These are phyloP conservation scores for Andrena dorsata DNA, from an alignment of 2,888 invertebrate species.

Conservation along the genomic window DNA sequence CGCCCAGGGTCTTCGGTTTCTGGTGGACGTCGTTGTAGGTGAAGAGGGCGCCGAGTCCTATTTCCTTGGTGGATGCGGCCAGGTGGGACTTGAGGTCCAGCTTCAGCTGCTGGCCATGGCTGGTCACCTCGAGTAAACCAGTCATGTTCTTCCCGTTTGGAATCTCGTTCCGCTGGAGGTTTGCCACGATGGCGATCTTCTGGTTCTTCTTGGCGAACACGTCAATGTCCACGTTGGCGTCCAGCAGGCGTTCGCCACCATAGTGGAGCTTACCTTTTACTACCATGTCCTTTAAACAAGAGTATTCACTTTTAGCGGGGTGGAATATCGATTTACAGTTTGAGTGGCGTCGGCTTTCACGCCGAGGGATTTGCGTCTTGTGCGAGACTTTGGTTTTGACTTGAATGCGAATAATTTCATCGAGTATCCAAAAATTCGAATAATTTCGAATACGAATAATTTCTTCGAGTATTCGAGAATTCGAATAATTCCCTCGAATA, in stretches of 20 bases:
- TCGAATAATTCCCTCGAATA: too few species aligned
- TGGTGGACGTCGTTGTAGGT: conserved; percentile 83
- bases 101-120: conserved; percentile 84
- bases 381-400: too few species aligned
- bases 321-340: too few species aligned
- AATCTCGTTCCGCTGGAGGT: conserved; percentile 72
- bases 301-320: neutral
- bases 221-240: conserved; percentile 86
- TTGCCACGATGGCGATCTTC: conserved; percentile 85
- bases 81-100: conserved; percentile 81
- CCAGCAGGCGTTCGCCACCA: conserved; percentile 82
- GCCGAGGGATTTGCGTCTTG: too few species aligned
- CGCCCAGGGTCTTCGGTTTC: conserved; percentile 78
- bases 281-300: conserved; percentile 83
- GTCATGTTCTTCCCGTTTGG: conserved; percentile 84
- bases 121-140: conserved; percentile 83
- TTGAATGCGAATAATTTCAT: too few species aligned
- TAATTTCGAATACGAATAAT: too few species aligned
- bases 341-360: too few species aligned
- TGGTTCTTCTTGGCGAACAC: conserved; percentile 87
- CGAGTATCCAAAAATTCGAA: too few species aligned
- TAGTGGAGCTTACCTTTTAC: conserved; percentile 85
- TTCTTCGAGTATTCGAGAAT: too few species aligned
- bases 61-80: conserved; percentile 76
- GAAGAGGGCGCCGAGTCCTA: conserved; percentile 79